Evolutionary conservation across 1,140 invertebrate species (phyloP).

Genomic region (Steinernema feltiae): DNA sequence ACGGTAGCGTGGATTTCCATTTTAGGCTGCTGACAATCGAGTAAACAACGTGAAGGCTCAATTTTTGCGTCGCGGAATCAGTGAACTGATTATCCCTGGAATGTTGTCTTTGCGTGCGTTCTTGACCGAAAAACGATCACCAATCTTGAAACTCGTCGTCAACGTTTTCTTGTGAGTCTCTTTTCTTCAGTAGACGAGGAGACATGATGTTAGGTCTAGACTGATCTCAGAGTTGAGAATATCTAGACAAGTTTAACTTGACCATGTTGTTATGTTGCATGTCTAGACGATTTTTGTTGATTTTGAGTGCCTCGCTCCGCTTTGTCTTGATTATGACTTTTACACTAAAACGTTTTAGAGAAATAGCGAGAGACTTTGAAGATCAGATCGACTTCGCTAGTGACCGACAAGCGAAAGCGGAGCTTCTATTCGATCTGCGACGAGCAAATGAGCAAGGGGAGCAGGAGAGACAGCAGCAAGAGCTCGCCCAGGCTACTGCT

Average conservation of each 20-base stretch:
- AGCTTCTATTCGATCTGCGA: conserved; percentile 17
- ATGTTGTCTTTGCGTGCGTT: conserved; percentile 9
- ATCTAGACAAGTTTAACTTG: no score
- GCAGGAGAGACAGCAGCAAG: background rate
- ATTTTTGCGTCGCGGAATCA: conserved; percentile 17
- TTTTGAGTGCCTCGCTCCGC: no score
- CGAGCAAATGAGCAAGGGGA: background rate
- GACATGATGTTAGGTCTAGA: background rate
- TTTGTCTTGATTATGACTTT: no score
- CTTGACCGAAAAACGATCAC: conserved; percentile 23
- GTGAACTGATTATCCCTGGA: conserved; percentile 19
- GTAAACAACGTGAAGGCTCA: conserved; percentile 21
- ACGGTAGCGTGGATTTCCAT: background rate
- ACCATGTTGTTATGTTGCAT: no score
- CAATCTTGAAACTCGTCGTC: conserved; percentile 20
- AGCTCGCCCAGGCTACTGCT: background rate
- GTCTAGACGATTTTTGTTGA: no score
- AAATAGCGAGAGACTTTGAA: conserved; percentile 19
- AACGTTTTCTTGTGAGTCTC: conserved; percentile 13
- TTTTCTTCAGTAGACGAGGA: background rate
- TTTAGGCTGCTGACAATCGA: background rate
- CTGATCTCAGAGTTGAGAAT: no score
- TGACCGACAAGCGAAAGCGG: conserved; percentile 17
- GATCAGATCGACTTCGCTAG: conserved; percentile 20
- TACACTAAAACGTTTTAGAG: no score